Conservation (phyloP, 2,888 invertebrate genomes). For the Diaperis boleti region DNA sequence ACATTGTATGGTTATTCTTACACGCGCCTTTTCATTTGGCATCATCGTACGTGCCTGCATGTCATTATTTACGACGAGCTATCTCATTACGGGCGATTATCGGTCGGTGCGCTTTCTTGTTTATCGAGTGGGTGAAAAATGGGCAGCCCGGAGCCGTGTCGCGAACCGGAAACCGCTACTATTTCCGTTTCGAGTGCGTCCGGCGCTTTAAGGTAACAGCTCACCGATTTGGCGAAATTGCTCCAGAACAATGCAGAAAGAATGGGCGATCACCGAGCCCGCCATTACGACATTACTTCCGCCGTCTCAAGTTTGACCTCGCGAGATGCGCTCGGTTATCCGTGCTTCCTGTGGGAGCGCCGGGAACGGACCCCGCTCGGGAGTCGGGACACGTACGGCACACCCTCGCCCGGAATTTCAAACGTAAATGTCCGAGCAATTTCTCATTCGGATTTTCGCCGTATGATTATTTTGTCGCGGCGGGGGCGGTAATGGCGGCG, state of each 20-base stretch:
- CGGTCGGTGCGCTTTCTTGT: constrained; percentile 3
- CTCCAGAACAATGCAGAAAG: constrained; percentile 61
- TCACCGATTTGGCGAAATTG: constrained; percentile 61
- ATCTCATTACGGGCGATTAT: constrained; percentile 45
- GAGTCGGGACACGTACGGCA: constrained; percentile 63
- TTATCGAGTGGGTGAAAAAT: too few relatives aligned
- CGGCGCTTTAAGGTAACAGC: constrained; percentile 59
- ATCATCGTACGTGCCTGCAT: constrained; percentile 46
- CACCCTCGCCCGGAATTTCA: constrained; percentile 63
- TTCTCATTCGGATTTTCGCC: constrained; percentile 67
- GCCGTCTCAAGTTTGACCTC: constrained; percentile 60
- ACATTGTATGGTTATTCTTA: constrained; percentile 52
- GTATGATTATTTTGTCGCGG: constrained; percentile 64
- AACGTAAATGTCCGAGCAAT: constrained; percentile 66
- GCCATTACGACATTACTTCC: constrained; percentile 62
- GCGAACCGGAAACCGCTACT: constrained; percentile 54
- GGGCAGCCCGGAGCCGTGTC: constrained; percentile 18
- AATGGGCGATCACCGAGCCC: constrained; percentile 56
- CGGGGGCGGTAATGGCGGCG: constrained; percentile 62
- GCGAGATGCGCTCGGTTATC: constrained; percentile 62
- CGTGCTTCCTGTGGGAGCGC: constrained; percentile 59
- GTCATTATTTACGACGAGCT: constrained; percentile 50
- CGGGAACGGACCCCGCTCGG: constrained; percentile 36
- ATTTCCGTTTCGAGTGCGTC: constrained; percentile 60
- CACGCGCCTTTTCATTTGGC: constrained; percentile 51